These are phyloP conservation scores for Furcifer pardalis DNA, from an alignment of 2,797 vertebrate species.

Conservation along the genomic window DNA sequence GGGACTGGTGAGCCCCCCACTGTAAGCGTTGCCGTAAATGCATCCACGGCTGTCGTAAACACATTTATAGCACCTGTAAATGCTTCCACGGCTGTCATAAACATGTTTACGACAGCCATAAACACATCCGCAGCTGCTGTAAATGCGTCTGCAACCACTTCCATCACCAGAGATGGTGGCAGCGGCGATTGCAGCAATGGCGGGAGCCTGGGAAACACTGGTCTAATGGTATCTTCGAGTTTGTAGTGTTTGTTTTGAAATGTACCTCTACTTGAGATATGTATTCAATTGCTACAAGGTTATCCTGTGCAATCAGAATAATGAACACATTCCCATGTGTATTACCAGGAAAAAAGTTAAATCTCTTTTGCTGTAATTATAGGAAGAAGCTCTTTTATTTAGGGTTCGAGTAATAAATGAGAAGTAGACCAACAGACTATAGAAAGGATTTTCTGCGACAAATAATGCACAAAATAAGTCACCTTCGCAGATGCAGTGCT, in stretches of 20 bases:
- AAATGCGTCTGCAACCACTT: too few relatives aligned
- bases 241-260: not conserved
- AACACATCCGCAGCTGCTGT: too few relatives aligned
- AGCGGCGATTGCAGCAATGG: too few relatives aligned
- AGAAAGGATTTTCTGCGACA: constrained; percentile 1
- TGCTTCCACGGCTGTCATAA: too few relatives aligned
- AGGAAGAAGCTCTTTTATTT: not conserved
- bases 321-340: not conserved
- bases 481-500: not conserved
- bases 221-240: not conserved
- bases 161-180: too few relatives aligned
- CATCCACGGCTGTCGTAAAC: too few relatives aligned
- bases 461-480: not conserved
- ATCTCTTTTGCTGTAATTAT: constrained; percentile 1
- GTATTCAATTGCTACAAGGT: not conserved
- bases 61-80: too few relatives aligned
- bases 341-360: not conserved
- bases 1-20: too few relatives aligned
- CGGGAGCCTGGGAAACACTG: too few relatives aligned
- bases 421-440: not conserved
- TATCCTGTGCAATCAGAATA: not conserved
- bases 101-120: too few relatives aligned
- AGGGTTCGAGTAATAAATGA: not conserved
- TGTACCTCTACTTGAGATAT: not conserved
- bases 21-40: too few relatives aligned